phyloP scores from a whole-genome alignment of 2,113 vertebrate genomes.

The Centropus bengalensis region DNA sequence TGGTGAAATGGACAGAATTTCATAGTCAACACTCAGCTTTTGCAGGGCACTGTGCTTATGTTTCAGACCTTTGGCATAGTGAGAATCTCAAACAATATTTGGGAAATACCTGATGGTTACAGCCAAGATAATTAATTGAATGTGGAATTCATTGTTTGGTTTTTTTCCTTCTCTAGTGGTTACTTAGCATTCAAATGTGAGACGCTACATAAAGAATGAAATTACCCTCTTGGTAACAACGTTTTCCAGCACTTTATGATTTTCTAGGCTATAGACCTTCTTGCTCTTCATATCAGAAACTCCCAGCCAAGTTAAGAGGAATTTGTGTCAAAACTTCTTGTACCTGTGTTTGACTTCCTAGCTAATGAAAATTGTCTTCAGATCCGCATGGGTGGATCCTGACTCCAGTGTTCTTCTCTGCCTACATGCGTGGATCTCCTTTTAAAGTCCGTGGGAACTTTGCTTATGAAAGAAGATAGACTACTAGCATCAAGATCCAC shows the following conservation, averaged over 20 bases:
- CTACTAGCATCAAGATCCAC: constrained; percentile 6
- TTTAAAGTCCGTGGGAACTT: constrained; percentile 34
- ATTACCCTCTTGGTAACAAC: neutral
- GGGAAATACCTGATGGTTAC: neutral
- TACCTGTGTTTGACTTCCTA: constrained; percentile 15
- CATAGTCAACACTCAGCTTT: neutral
- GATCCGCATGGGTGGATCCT: constrained; percentile 11
- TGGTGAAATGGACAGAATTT: neutral
- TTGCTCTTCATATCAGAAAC: constrained; percentile 26
- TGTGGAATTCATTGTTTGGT: neutral
- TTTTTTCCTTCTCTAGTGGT: neutral
- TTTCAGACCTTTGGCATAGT: neutral
- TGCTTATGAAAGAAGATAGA: constrained; percentile 13
- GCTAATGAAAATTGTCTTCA: constrained; percentile 40
- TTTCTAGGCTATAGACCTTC: constrained; percentile 22
- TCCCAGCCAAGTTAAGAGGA: constrained; percentile 29
- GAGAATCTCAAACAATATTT: neutral
- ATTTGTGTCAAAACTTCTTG: constrained; percentile 30
- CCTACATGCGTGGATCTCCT: neutral
- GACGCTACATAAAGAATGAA: constrained; percentile 45
- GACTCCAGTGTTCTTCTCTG: neutral
- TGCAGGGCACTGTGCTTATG: neutral
- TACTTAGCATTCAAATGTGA: constrained; percentile 30
- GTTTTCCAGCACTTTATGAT: neutral
- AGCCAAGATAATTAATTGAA: neutral